Conservation (phyloP, 37 sponge, comb jelly and placozoan genomes). For the Cladorhizidae sp. region DNA sequence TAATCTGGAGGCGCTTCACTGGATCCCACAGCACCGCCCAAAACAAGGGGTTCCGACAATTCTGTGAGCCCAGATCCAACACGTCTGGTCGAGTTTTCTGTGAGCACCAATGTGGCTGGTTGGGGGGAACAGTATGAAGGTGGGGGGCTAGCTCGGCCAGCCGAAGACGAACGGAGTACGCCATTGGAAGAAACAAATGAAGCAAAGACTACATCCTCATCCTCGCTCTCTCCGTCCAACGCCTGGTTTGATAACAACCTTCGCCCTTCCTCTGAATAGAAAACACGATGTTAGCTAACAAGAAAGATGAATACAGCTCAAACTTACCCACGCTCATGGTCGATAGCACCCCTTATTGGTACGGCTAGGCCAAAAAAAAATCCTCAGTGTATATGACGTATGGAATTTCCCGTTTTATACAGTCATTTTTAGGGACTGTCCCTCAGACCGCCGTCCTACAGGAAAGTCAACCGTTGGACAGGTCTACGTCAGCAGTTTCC, state of each 20-base stretch:
- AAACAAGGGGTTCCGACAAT: neutral
- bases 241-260: neutral
- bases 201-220: neutral
- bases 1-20: conserved; percentile 21
- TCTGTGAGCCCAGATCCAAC: neutral
- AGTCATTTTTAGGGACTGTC: too few species aligned
- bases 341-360: too few species aligned
- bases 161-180: neutral
- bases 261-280: conserved; percentile 16
- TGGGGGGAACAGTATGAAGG: neutral
- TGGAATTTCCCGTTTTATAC: too few species aligned
- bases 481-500: too few species aligned
- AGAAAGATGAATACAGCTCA: neutral
- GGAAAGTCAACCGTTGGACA: too few species aligned
- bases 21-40: neutral
- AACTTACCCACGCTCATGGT: neutral
- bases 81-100: neutral
- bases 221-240: conserved; percentile 8
- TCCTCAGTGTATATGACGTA: too few species aligned
- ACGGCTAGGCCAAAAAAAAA: too few species aligned
- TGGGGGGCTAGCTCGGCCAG: neutral
- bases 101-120: neutral
- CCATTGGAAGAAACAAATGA: neutral
- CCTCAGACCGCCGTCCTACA: too few species aligned
- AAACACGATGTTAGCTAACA: neutral